Conservation (phyloP, 2,888 invertebrate genomes). For the Glomeris marginata region DNA sequence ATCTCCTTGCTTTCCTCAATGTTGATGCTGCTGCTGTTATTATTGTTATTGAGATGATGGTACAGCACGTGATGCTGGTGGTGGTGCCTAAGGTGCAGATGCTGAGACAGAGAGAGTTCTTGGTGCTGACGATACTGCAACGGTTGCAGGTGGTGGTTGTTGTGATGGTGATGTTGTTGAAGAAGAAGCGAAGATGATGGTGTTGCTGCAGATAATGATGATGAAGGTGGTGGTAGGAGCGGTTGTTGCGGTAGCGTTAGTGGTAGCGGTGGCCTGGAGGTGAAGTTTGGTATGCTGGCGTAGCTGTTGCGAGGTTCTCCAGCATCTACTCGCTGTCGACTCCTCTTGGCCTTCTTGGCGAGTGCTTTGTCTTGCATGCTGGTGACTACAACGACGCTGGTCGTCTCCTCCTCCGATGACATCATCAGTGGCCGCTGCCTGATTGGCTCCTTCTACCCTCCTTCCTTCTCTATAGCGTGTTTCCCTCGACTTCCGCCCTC, state of each 20-base stretch:
- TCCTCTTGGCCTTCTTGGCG: constrained; percentile 48
- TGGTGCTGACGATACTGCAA: background rate
- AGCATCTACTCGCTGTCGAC: constrained; percentile 92
- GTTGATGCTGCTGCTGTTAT: too few relatives aligned
- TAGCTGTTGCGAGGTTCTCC: constrained; percentile 82
- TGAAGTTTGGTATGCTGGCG: constrained; percentile 46
- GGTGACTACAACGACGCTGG: background rate
- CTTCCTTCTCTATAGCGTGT: too few relatives aligned
- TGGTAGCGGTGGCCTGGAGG: constrained; percentile 17
- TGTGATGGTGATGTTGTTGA: background rate
- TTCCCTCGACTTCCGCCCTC: too few relatives aligned
- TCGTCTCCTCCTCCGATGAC: constrained; percentile 16
- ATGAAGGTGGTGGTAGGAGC: background rate
- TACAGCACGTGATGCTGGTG: too few relatives aligned
- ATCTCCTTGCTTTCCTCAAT: too few relatives aligned
- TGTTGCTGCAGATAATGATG: constrained; percentile 13
- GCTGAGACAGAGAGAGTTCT: too few relatives aligned
- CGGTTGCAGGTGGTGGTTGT: background rate
- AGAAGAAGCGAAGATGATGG: background rate
- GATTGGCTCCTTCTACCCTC: too few relatives aligned
- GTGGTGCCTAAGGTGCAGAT: too few relatives aligned
- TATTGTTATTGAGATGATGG: too few relatives aligned
- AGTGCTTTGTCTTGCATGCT: constrained; percentile 7
- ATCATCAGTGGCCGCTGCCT: constrained; percentile 6
- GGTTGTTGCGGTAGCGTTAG: constrained; percentile 5